These are phyloP conservation scores for Galerucella pusilla DNA, from an alignment of 2,888 invertebrate species.

Conservation along the genomic window DNA sequence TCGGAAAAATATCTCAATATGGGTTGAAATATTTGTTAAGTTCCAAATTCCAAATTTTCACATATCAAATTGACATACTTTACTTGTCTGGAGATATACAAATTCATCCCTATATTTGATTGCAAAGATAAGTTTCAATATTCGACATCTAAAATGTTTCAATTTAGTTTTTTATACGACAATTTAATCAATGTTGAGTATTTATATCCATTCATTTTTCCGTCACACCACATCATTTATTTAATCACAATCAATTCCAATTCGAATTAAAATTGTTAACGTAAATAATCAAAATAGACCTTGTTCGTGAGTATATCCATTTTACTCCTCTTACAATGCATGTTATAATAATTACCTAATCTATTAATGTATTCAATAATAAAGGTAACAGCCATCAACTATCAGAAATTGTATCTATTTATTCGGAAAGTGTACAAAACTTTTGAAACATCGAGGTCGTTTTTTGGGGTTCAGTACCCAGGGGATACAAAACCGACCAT, in stretches of 20 bases:
- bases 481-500: too few species aligned
- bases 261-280: not conserved
- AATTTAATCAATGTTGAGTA: not conserved
- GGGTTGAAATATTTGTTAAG: too few species aligned
- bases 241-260: constrained; percentile 1
- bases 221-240: not conserved
- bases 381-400: not conserved
- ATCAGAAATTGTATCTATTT: not conserved
- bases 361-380: not conserved
- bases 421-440: not conserved
- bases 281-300: constrained; percentile 5
- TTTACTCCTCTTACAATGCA: not conserved
- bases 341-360: not conserved
- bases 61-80: too few species aligned
- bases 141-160: too few species aligned
- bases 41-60: too few species aligned
- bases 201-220: not conserved
- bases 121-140: too few species aligned
- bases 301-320: constrained; percentile 6
- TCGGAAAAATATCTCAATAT: too few species aligned
- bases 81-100: too few species aligned
- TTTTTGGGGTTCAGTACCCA: not conserved
- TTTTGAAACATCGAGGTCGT: not conserved
- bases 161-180: not conserved
- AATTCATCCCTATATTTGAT: too few species aligned